These are phyloP conservation scores for Lethenteron camtschaticum DNA, from an alignment of 2,113 vertebrate genomes.

Conservation along the genomic window DNA sequence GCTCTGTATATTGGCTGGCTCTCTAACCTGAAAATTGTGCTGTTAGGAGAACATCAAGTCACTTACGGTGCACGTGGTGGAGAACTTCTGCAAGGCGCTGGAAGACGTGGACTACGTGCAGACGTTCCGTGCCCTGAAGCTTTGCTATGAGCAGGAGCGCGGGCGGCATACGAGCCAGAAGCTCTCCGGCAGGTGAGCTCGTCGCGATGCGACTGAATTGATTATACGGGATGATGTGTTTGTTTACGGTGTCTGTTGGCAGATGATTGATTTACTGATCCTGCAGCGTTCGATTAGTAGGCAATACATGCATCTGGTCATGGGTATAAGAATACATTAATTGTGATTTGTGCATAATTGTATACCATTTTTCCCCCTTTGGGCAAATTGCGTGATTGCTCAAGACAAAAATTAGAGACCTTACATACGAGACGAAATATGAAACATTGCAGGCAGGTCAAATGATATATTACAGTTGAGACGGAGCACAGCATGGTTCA, in stretches of 20 bases:
- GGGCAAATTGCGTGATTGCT: no score
- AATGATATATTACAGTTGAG: no score
- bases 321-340: neutral
- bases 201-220: neutral
- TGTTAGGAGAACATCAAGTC: constrained; percentile 85
- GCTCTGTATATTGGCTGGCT: no score
- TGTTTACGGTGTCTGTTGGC: no score
- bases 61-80: constrained; percentile 88
- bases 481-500: no score
- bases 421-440: no score
- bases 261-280: neutral
- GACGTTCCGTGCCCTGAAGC: constrained; percentile 92
- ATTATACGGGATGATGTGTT: no score
- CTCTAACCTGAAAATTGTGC: neutral
- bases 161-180: constrained; percentile 63
- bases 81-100: constrained; percentile 96
- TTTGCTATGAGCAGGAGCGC: constrained; percentile 88
- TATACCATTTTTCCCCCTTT: no score
- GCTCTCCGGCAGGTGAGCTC: constrained; percentile 45
- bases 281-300: neutral
- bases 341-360: neutral
- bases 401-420: no score
- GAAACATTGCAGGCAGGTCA: no score
- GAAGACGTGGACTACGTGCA: constrained; percentile 96
- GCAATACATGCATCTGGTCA: neutral